phyloP scores from a whole-genome alignment of 2,113 vertebrate species.

The Romanogobio albipinnatus region DNA sequence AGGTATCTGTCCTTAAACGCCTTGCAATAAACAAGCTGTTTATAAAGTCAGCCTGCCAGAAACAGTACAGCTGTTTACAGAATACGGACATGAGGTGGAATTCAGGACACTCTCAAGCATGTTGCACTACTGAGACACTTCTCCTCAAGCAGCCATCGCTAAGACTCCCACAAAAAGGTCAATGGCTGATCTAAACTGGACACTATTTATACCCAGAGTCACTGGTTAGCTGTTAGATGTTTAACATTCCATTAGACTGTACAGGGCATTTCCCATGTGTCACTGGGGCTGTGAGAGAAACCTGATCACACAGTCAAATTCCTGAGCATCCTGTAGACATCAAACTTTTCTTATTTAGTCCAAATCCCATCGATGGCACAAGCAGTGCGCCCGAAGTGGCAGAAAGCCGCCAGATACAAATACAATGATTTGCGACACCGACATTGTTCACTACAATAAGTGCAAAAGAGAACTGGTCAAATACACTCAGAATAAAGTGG shows the following conservation, averaged over 20 bases:
- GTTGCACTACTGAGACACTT: conserved; percentile 66
- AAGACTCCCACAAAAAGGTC: conserved; percentile 47
- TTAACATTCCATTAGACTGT: conserved; percentile 62
- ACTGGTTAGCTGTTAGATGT: conserved; percentile 61
- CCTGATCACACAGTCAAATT: conserved; percentile 61
- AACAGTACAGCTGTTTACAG: conserved; percentile 48
- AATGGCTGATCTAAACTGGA: conserved; percentile 55
- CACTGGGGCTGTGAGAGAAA: conserved; percentile 65
- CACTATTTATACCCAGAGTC: conserved; percentile 67
- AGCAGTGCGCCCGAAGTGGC: too few relatives aligned
- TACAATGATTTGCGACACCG: too few relatives aligned
- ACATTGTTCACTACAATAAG: too few relatives aligned
- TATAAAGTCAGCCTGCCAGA: neutral
- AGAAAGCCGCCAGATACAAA: too few relatives aligned
- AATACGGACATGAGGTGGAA: conserved; percentile 28
- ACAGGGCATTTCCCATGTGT: conserved; percentile 64
- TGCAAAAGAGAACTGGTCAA: too few relatives aligned
- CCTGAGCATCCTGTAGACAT: conserved; percentile 42
- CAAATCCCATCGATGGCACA: conserved; percentile 56
- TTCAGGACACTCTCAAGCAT: conserved; percentile 29
- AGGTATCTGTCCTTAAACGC: neutral
- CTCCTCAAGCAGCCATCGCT: conserved; percentile 45
- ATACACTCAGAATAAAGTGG: too few relatives aligned
- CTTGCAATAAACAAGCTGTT: neutral
- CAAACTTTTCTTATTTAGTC: conserved; percentile 29